Evolutionary conservation across 2,888 invertebrate genomes (phyloP).

Genomic region (Autographa pulchrina): DNA sequence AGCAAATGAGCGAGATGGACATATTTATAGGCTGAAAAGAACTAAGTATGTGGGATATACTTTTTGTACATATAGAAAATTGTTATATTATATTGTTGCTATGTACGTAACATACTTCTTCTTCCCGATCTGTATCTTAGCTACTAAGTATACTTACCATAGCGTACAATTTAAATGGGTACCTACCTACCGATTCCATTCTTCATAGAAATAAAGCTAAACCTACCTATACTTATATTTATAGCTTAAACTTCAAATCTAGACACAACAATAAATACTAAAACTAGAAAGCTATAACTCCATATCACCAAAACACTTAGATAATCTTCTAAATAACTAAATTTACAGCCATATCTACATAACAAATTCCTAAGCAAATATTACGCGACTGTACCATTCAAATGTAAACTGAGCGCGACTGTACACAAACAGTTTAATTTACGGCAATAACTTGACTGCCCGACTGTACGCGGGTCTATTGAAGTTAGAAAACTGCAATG

Average conservation of each 20-base stretch:
- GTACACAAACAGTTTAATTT: slow-evolving; percentile 46
- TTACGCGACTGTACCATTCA: slow-evolving; percentile 47
- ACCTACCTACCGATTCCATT: too few relatives aligned
- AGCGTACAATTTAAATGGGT: too few relatives aligned
- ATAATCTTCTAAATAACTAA: slow-evolving; percentile 27
- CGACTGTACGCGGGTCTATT: slow-evolving; percentile 35
- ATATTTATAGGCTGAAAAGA: too few relatives aligned
- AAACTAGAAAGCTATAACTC: not conserved
- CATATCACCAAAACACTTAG: slow-evolving; percentile 15
- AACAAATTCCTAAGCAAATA: slow-evolving; percentile 46
- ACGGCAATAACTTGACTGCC: slow-evolving; percentile 35
- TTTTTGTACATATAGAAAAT: too few relatives aligned
- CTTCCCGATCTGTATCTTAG: too few relatives aligned
- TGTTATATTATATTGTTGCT: too few relatives aligned
- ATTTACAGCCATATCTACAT: slow-evolving; percentile 48
- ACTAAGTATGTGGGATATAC: too few relatives aligned
- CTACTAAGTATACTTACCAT: too few relatives aligned
- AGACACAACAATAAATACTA: not conserved
- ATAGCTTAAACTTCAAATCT: not conserved
- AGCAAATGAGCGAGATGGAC: too few relatives aligned
- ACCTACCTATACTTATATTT: too few relatives aligned
- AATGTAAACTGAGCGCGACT: slow-evolving; percentile 52
- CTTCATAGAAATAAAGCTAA: too few relatives aligned
- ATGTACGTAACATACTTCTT: too few relatives aligned
- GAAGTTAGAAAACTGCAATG: slow-evolving; percentile 26